Evolutionary conservation across 2,797 vertebrate genomes (phyloP).

Genomic region (Pogonophryne albipinna): DNA sequence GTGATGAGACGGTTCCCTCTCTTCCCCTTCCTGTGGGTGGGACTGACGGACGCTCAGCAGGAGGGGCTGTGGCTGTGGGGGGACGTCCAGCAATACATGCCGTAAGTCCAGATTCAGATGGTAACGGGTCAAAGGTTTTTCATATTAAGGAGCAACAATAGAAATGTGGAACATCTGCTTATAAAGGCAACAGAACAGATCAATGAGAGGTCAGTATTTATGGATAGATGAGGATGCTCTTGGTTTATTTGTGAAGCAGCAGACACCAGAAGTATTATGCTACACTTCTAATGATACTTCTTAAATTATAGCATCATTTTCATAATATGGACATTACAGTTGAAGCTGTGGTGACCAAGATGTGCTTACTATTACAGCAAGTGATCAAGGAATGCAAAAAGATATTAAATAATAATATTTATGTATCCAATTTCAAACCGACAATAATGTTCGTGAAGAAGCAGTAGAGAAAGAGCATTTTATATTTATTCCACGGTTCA

Average conservation of each 20-base stretch:
- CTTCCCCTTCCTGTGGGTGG: constrained; percentile 62
- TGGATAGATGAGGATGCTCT: too few relatives aligned
- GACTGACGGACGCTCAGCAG: constrained; percentile 52
- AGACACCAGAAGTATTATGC: not conserved
- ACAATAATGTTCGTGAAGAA: not conserved
- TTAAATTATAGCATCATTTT: not conserved
- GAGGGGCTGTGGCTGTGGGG: constrained; percentile 66
- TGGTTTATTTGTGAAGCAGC: not conserved
- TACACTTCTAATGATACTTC: not conserved
- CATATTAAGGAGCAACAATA: not conserved
- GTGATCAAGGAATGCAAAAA: not conserved
- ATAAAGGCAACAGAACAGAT: too few relatives aligned
- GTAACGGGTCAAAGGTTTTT: not conserved
- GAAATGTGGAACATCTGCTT: too few relatives aligned
- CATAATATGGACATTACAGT: not conserved
- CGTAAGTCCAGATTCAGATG: constrained; percentile 29
- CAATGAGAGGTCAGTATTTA: too few relatives aligned
- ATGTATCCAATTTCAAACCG: not conserved
- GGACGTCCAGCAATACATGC: constrained; percentile 49
- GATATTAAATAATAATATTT: not conserved
- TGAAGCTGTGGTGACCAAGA: not conserved
- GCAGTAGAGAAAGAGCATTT: not conserved
- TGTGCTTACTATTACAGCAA: not conserved
- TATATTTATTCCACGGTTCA: not conserved
- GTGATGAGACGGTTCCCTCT: constrained; percentile 20